These are phyloP conservation scores for Percopsis transmontana DNA, from an alignment of 2,113 vertebrate species.

Conservation along the genomic window DNA sequence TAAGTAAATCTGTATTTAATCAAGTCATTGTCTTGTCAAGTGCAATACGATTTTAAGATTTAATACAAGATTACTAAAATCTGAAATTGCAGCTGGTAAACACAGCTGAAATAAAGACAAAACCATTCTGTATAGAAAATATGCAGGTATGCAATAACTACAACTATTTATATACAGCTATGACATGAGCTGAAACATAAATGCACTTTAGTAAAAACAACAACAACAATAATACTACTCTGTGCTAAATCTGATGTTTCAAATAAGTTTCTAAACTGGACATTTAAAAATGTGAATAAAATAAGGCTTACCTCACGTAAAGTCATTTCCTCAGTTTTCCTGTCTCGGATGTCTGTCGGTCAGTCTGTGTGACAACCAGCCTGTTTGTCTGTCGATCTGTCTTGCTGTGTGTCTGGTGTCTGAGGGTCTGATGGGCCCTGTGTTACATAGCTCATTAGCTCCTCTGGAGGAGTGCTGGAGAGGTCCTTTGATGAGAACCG, in stretches of 20 bases:
- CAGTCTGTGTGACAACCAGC: constrained; percentile 12
- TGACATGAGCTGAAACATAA: not conserved
- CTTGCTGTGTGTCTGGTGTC: constrained; percentile 25
- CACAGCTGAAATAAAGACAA: too few relatives aligned
- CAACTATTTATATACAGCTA: too few relatives aligned
- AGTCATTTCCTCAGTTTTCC: constrained; percentile 58
- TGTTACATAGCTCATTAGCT: constrained; percentile 57
- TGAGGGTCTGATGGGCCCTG: constrained; percentile 47
- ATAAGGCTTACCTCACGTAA: constrained; percentile 75
- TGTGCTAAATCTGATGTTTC: not conserved
- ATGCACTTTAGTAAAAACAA: not conserved
- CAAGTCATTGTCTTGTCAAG: too few relatives aligned
- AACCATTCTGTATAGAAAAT: too few relatives aligned
- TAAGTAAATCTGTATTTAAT: too few relatives aligned
- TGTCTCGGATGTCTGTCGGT: not conserved
- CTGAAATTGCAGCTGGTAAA: too few relatives aligned
- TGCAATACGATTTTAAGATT: too few relatives aligned
- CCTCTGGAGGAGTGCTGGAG: constrained; percentile 57
- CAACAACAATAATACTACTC: too few relatives aligned
- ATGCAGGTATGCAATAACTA: too few relatives aligned
- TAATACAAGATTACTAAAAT: too few relatives aligned
- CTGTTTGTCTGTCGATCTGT: constrained; percentile 13
- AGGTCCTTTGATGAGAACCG: constrained; percentile 62
- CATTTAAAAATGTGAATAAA: not conserved
- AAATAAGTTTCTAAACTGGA: not conserved